A percentile compares a stretch with the other conserved stretches of the same genome.
Conservation (phyloP, 2,888 invertebrate species). For the Polydrusus pterygomalis region DNA sequence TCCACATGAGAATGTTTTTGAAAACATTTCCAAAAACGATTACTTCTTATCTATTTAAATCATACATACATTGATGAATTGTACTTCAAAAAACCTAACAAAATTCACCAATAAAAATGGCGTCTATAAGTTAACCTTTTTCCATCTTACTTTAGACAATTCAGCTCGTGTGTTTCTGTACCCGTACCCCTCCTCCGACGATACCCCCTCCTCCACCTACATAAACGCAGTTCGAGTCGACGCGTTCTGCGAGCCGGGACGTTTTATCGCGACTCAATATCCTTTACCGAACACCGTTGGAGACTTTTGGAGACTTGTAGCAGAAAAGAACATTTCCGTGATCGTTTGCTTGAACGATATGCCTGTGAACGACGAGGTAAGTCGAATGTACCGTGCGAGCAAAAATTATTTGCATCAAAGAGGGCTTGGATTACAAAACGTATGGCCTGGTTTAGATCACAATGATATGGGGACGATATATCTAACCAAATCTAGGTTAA, state of each 20-base stretch:
- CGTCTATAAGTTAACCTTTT: neutral
- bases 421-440: too few species aligned
- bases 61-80: too few species aligned
- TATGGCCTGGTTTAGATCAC: too few species aligned
- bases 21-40: too few species aligned
- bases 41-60: too few species aligned
- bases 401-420: too few species aligned
- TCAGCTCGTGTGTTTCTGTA: slow-evolving; percentile 64
- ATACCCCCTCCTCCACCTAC: slow-evolving; percentile 70
- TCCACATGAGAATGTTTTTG: too few species aligned
- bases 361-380: slow-evolving; percentile 67
- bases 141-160: slow-evolving; percentile 56
- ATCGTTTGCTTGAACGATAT: slow-evolving; percentile 71
- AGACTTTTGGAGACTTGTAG: slow-evolving; percentile 73
- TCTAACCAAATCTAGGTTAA: too few species aligned
- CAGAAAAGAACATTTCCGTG: slow-evolving; percentile 68
- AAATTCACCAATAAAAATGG: too few species aligned
- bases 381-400: slow-evolving; percentile 32
- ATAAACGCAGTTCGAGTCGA: slow-evolving; percentile 72
- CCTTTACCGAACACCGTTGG: slow-evolving; percentile 71
- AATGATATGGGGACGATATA: too few species aligned
- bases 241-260: slow-evolving; percentile 66
- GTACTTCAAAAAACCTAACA: too few species aligned
- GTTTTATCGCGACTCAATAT: slow-evolving; percentile 71
- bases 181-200: slow-evolving; percentile 67